These are phyloP conservation scores for Centruroides vittatus DNA, from an alignment of 1,140 invertebrate genomes.

Conservation along the genomic window DNA sequence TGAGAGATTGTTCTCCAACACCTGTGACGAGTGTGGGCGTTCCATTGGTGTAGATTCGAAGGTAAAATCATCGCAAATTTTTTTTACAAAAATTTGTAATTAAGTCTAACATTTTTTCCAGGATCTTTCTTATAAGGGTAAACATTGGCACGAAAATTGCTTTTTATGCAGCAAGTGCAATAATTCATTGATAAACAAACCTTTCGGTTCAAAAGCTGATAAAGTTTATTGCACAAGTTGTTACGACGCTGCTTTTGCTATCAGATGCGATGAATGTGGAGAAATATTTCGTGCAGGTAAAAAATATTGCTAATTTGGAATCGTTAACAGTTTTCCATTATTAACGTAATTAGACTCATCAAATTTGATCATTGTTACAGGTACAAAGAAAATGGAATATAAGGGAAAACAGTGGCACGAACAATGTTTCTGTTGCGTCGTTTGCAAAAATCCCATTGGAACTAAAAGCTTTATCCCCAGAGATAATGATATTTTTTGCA, in stretches of 20 bases:
- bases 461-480: constrained; percentile 98
- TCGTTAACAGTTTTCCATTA: no score
- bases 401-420: constrained; percentile 99
- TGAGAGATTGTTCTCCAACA: constrained; percentile 95
- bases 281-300: constrained; percentile 97
- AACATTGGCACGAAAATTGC: constrained; percentile 98
- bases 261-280: constrained; percentile 93
- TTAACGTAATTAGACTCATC: no score
- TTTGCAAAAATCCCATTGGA: constrained; percentile 96
- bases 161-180: constrained; percentile 97
- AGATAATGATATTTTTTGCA: constrained; percentile 96
- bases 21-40: constrained; percentile 95
- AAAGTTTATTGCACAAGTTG: constrained; percentile 71
- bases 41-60: constrained; percentile 98
- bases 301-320: constrained; percentile 19
- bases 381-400: constrained; percentile 97
- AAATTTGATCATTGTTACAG: constrained; percentile 34
- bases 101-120: constrained; percentile 30
- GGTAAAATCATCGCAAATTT: constrained; percentile 41
- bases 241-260: constrained; percentile 96
- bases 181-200: constrained; percentile 89
- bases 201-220: constrained; percentile 74
- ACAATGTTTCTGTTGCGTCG: constrained; percentile 97
- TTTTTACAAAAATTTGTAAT: constrained; percentile 15
- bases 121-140: constrained; percentile 99